Percentiles rank a stretch among this genome's conserved stretches.
Evolutionary conservation across 2,113 vertebrate species (phyloP).

Genomic region (Lamprologus speciosus): DNA sequence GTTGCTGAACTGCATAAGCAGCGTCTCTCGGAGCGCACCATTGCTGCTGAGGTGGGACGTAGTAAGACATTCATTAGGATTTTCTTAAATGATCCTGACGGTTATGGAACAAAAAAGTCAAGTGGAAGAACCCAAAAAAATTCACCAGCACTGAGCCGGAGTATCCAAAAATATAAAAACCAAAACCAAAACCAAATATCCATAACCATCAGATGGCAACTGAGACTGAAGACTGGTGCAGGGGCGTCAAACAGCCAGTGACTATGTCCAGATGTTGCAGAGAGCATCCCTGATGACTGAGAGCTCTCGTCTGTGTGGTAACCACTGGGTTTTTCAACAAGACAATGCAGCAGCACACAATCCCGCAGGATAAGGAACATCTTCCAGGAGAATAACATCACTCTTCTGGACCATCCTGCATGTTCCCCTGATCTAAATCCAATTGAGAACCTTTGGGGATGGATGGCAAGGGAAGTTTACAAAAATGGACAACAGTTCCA

Average conservation of each 20-base stretch:
- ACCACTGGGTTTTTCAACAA: background rate
- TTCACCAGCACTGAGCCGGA: background rate
- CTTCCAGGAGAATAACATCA: rapidly evolving
- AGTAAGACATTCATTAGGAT: rapidly evolving
- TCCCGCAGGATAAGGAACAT: rapidly evolving
- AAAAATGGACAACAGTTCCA: background rate
- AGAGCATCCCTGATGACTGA: background rate
- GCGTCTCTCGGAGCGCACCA: rapidly evolving
- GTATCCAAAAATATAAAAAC: background rate
- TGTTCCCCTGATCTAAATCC: background rate
- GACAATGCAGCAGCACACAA: background rate
- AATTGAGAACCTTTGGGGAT: background rate
- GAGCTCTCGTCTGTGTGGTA: background rate
- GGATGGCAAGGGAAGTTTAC: background rate
- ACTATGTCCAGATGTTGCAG: background rate
- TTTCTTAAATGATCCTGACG: background rate
- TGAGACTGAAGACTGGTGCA: background rate
- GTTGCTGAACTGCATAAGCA: background rate
- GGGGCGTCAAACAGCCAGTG: rapidly evolving
- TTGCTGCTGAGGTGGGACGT: background rate
- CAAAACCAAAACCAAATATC: background rate
- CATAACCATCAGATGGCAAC: background rate
- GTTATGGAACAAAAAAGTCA: background rate
- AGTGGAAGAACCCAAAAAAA: background rate
- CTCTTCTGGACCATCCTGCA: background rate